Evolutionary conservation across 2,113 vertebrate species (phyloP).

Genomic region (Gasterosteus nipponicus): DNA sequence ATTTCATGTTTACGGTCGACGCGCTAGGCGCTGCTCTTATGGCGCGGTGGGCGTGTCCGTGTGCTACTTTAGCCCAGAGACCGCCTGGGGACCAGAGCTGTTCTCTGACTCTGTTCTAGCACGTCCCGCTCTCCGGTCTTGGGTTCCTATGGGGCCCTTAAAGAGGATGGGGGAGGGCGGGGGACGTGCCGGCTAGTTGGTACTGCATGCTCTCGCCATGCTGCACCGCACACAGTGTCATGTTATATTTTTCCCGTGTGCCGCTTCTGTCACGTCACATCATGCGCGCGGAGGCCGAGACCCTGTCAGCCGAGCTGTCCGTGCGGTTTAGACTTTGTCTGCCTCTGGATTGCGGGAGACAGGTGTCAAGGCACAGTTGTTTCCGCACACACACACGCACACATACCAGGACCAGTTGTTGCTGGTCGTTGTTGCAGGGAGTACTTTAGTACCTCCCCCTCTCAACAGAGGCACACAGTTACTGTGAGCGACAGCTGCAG

Average conservation of each 20-base stretch:
- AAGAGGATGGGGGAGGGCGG: background rate
- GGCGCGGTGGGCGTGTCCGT: conserved; percentile 69
- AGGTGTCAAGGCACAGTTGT: conserved; percentile 74
- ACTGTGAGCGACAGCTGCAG: conserved; percentile 9
- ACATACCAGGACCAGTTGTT: conserved; percentile 30
- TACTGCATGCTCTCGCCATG: conserved; percentile 5
- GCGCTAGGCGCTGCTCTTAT: conserved; percentile 43
- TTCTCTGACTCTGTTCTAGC: conserved; percentile 62
- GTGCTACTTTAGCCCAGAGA: conserved; percentile 63
- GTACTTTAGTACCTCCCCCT: background rate
- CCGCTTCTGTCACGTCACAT: conserved; percentile 11
- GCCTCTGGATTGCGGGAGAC: conserved; percentile 68
- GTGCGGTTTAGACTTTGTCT: conserved; percentile 58
- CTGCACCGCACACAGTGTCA: conserved; percentile 56
- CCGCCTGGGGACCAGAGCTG: conserved; percentile 64
- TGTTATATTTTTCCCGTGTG: conserved; percentile 13
- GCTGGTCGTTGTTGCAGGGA: conserved; percentile 22
- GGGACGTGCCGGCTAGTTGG: conserved; percentile 8
- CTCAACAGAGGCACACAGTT: conserved; percentile 2
- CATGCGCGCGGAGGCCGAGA: conserved; percentile 22
- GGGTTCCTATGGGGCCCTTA: conserved; percentile 53
- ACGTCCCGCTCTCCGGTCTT: conserved; percentile 54
- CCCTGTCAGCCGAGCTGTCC: conserved; percentile 69
- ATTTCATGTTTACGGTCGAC: conserved; percentile 44
- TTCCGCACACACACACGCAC: conserved; percentile 7